Base-by-base conservation (phyloP, 1,140 invertebrate species). In the Drosophila repleta region DNA sequence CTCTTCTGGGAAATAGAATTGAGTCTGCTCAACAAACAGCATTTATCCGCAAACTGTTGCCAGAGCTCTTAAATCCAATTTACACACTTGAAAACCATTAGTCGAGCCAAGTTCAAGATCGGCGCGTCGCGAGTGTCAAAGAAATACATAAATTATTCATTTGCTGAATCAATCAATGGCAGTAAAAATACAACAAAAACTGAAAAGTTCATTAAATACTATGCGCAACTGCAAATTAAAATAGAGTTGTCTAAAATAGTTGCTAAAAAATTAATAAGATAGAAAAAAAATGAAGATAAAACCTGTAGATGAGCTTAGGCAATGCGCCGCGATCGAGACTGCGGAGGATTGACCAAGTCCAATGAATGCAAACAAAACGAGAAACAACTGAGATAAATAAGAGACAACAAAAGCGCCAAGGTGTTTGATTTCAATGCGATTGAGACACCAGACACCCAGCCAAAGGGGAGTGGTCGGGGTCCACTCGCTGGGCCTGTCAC, bases 221-320 rank as follows among this genome's bases (percentile, higher is more conserved):
- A 46, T 66, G 57, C 41, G 74, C 74, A 84, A 72, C 61, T 66
- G 65, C 70, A 69, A 82, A 87, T 85, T 87, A 87, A 85, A 71
- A 51, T 67, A 70, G 39, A 57, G 39, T 45, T 62, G 58, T 65
- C 76, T 85, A 74, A 66, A 73, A 85, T 70, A 80, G 45, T 60
- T 71, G 74, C 45, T 37, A 32, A 78, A 53, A 24, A 6, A 20
- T 15, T n/a, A n/a, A n/a, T n/a, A 26, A 26, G 6, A 26, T 0
- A 26, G 1, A 20, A 2, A n/a, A 24, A 8, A 4, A 15, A 10
- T 29, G 8, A 29, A 17, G n/a, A 29, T 6, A 48, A 48, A 74
- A 55, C 53, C 53, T 46, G 57, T 35, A 70, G 45, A 61, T 10
- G 37, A 67, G 46, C 71, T 79, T 76, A 5, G 18, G 66, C 72